Conservation (phyloP, 2,888 invertebrate species). For the Frankliniella intonsa region DNA sequence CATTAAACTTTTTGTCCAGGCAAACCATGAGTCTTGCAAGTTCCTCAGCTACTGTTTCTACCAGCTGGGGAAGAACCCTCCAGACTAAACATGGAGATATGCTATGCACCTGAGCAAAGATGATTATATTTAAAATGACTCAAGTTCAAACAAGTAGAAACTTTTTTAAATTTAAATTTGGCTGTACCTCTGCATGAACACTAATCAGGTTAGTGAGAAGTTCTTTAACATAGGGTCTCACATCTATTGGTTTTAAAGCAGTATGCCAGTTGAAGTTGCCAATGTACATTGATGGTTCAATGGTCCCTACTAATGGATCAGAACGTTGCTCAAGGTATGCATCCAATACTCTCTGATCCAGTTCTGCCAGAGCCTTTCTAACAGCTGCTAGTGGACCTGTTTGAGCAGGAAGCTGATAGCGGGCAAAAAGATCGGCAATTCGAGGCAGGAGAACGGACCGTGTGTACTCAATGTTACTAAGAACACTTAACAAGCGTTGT, state of each 20-base stretch:
- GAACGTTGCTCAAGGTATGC: slow-evolving; percentile 85
- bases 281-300: slow-evolving; percentile 93
- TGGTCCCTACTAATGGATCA: slow-evolving; percentile 91
- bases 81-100: slow-evolving; percentile 74
- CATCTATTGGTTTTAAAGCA: slow-evolving; percentile 67
- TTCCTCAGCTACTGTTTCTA: slow-evolving; percentile 90
- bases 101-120: slow-evolving; percentile 61
- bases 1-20: slow-evolving; percentile 60
- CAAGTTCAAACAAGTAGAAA: slow-evolving; percentile 16
- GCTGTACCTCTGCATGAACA: slow-evolving; percentile 65
- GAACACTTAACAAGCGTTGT: slow-evolving; percentile 73
- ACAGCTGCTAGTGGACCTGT: slow-evolving; percentile 64
- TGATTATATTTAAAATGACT: slow-evolving; percentile 11
- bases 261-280: slow-evolving; percentile 83
- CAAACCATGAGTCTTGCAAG: slow-evolving; percentile 80
- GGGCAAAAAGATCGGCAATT: slow-evolving; percentile 62
- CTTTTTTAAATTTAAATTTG: slow-evolving; percentile 25
- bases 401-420: slow-evolving; percentile 70
- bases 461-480: slow-evolving; percentile 86
- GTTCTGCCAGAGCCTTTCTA: slow-evolving; percentile 47
- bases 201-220: slow-evolving; percentile 75
- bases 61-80: slow-evolving; percentile 67
- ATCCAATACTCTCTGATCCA: slow-evolving; percentile 58
- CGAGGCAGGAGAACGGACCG: slow-evolving; percentile 66
- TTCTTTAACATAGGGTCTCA: slow-evolving; percentile 84